Evolutionary conservation across 2,113 vertebrate species (phyloP).

Genomic region (Embiotoca jacksoni): DNA sequence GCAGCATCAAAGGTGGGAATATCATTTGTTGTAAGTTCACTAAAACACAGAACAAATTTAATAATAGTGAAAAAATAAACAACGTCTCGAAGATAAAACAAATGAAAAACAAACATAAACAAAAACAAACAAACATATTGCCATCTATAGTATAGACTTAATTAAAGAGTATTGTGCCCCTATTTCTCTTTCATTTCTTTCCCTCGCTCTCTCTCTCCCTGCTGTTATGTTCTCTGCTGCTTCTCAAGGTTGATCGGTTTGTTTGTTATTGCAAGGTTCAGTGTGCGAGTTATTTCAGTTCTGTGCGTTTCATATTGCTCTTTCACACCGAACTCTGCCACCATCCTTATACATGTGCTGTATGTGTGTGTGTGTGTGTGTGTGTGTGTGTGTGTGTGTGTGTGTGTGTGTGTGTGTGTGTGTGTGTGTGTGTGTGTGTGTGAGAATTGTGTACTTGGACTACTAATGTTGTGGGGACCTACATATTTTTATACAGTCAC

Average conservation of each 20-base stretch:
- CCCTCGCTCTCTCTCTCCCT: background rate
- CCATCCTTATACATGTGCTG: background rate
- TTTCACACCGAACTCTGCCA: constrained; percentile 1
- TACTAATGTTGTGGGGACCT: constrained; percentile 4
- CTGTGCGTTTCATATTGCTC: constrained; percentile 1
- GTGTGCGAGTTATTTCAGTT: constrained; percentile 47
- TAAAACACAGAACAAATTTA: constrained; percentile 24
- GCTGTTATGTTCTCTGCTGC: constrained; percentile 24
- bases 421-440: background rate
- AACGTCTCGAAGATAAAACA: constrained; percentile 40
- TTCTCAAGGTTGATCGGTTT: constrained; percentile 55
- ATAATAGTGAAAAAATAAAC: constrained; percentile 36
- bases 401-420: background rate
- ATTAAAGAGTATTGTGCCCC: constrained; percentile 33
- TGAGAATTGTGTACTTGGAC: background rate
- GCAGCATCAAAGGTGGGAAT: constrained; percentile 39
- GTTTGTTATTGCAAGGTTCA: constrained; percentile 41
- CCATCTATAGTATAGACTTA: constrained; percentile 24
- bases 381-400: background rate
- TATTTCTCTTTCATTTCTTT: constrained; percentile 22
- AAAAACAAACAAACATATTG: constrained; percentile 11
- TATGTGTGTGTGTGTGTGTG: background rate
- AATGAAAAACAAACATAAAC: constrained; percentile 41
- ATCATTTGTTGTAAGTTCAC: constrained; percentile 34
- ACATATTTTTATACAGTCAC: background rate